phyloP scores from a whole-genome alignment of 2,888 invertebrate genomes.

The Encarsia formosa region DNA sequence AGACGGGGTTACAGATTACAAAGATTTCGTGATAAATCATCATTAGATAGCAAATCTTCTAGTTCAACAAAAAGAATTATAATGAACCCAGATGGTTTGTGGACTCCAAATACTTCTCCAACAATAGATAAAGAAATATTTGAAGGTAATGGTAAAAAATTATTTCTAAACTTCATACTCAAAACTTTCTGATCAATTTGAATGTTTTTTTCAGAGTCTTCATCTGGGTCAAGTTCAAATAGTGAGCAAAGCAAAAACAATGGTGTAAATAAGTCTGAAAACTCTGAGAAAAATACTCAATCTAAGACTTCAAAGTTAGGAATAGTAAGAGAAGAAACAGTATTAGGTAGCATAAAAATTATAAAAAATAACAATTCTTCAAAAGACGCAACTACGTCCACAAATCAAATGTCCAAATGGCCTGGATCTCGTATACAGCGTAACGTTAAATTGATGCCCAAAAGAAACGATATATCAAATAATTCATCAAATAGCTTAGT shows the following conservation, averaged over 20 bases:
- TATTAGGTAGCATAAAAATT: conserved; percentile 40
- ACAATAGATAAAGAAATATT: conserved; percentile 16
- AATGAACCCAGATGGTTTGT: conserved; percentile 42
- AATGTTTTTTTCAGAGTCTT: conserved; percentile 5
- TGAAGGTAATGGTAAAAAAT: conserved; percentile 15
- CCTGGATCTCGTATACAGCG: conserved; percentile 44
- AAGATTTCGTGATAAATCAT: conserved; percentile 46
- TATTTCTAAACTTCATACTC: too few species aligned
- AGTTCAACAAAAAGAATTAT: conserved; percentile 41
- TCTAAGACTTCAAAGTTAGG: conserved; percentile 31
- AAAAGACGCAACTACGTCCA: background rate
- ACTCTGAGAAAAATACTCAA: conserved; percentile 16
- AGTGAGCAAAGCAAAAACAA: conserved; percentile 12
- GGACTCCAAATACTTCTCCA: conserved; percentile 34
- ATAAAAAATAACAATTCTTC: conserved; percentile 24
- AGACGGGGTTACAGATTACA: conserved; percentile 59
- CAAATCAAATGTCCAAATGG: conserved; percentile 34
- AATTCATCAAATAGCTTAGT: conserved; percentile 1
- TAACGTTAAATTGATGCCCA: conserved; percentile 46
- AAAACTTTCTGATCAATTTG: too few species aligned
- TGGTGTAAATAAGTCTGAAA: conserved; percentile 3
- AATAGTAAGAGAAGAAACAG: conserved; percentile 45
- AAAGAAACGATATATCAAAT: conserved; percentile 35
- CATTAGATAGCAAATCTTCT: conserved; percentile 28
- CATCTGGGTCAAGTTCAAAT: background rate